A percentile compares a stretch with the other conserved stretches of the same genome.
These are phyloP conservation scores for Pachypsylla venusta DNA, from an alignment of 1,140 invertebrate species.

Conservation along the genomic window DNA sequence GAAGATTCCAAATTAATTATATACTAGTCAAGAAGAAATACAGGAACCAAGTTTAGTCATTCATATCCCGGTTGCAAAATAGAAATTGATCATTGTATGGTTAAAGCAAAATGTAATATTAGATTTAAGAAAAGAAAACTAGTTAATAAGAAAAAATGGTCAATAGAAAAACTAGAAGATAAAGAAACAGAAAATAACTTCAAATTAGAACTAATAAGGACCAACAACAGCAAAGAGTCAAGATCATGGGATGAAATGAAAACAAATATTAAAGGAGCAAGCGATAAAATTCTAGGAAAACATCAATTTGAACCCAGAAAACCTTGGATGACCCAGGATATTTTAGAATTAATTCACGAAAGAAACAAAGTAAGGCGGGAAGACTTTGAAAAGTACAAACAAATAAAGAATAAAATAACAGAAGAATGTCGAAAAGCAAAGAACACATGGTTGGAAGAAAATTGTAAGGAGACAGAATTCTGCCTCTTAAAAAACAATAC, in stretches of 20 bases:
- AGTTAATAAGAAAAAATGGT: constrained; percentile 16
- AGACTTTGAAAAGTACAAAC: not conserved
- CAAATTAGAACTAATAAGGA: constrained; percentile 7
- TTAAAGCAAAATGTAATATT: not conserved
- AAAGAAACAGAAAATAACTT: constrained; percentile 11
- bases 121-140: constrained; percentile 10
- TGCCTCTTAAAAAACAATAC: not conserved
- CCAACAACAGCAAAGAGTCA: not conserved
- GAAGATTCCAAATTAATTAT: constrained; percentile 28
- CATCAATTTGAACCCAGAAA: not conserved
- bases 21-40: constrained; percentile 21
- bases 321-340: not conserved
- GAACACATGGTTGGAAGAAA: not conserved
- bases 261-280: constrained; percentile 11
- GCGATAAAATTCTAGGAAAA: constrained; percentile 6
- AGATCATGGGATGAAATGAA: constrained; percentile 11
- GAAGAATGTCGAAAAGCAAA: not conserved
- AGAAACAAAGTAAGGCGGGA: constrained; percentile 4
- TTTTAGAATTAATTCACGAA: constrained; percentile 7
- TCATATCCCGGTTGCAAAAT: not conserved
- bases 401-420: not conserved
- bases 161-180: constrained; percentile 7
- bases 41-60: not conserved
- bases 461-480: not conserved
- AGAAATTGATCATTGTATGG: constrained; percentile 9